These are phyloP conservation scores for Nyctibius grandis DNA, from an alignment of 2,797 vertebrate genomes.

Conservation along the genomic window DNA sequence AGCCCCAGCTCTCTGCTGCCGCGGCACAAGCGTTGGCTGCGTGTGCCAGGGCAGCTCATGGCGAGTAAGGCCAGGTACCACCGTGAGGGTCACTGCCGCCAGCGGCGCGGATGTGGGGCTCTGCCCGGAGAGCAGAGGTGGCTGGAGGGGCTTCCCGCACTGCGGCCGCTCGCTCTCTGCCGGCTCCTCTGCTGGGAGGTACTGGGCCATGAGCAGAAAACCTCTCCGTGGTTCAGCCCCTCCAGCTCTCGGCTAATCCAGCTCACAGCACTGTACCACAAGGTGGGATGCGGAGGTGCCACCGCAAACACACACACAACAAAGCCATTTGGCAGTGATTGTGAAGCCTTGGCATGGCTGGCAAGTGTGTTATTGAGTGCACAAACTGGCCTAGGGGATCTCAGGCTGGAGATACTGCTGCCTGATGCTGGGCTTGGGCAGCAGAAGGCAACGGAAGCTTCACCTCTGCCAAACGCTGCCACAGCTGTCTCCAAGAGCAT, in stretches of 20 bases:
- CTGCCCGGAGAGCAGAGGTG: neutral
- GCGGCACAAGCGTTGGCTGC: accelerated
- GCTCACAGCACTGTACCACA: accelerated
- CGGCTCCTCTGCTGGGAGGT: neutral
- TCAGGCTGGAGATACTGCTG: accelerated
- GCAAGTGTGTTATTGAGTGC: neutral
- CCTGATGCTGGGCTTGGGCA: neutral
- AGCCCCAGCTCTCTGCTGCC: accelerated
- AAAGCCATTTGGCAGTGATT: neutral
- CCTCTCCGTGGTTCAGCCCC: accelerated
- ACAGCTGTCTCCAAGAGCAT: neutral
- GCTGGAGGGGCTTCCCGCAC: neutral
- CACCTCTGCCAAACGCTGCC: accelerated
- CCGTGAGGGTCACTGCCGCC: neutral
- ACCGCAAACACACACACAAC: accelerated
- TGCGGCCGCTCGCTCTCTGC: neutral
- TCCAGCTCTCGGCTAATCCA: neutral
- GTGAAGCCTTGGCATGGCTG: neutral
- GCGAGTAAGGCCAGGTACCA: accelerated
- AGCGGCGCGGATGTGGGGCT: neutral
- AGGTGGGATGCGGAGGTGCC: neutral
- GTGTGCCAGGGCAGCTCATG: accelerated
- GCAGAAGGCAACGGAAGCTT: accelerated
- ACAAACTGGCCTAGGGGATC: neutral
- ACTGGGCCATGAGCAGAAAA: neutral